These are phyloP conservation scores for Dinothrombium tinctorium DNA, from an alignment of 1,140 invertebrate genomes.

Conservation along the genomic window DNA sequence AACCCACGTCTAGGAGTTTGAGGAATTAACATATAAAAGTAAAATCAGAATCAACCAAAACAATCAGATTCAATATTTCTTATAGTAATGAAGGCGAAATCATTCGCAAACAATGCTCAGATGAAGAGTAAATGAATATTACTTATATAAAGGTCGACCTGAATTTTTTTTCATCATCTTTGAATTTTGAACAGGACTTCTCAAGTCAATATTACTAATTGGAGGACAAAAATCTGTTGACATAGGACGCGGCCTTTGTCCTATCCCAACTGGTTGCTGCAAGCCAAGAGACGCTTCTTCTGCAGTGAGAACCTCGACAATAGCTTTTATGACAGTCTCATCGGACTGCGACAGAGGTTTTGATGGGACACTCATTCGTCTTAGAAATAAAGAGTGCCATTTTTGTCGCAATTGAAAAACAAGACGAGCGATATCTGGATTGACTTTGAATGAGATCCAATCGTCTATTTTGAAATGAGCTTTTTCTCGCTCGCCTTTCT, in stretches of 20 bases:
- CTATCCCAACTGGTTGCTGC: slow-evolving; percentile 45
- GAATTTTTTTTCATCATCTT: background rate
- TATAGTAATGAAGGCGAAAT: no score
- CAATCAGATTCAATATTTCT: no score
- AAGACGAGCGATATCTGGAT: slow-evolving; percentile 34
- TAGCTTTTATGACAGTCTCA: slow-evolving; percentile 39
- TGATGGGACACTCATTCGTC: slow-evolving; percentile 41
- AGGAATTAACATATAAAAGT: no score
- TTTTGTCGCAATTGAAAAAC: slow-evolving; percentile 47
- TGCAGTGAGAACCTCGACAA: slow-evolving; percentile 38
- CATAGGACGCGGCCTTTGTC: slow-evolving; percentile 42
- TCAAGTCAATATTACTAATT: slow-evolving; percentile 3
- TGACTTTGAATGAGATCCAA: slow-evolving; percentile 48
- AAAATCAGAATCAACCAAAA: no score
- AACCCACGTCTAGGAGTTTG: no score
- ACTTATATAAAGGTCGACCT: no score
- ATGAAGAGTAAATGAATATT: no score
- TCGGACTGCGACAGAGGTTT: slow-evolving; percentile 36
- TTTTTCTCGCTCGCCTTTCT: slow-evolving; percentile 33
- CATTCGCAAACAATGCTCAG: no score
- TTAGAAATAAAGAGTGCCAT: slow-evolving; percentile 44
- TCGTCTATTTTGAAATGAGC: slow-evolving; percentile 43
- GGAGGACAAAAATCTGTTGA: slow-evolving; percentile 15
- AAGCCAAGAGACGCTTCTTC: slow-evolving; percentile 45
- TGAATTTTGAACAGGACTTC: slow-evolving; percentile 2